Evolutionary conservation across 2,113 vertebrate genomes (phyloP), one percentile per base, ranked within the genome.

Genomic region (Jaculus jaculus): DNA sequence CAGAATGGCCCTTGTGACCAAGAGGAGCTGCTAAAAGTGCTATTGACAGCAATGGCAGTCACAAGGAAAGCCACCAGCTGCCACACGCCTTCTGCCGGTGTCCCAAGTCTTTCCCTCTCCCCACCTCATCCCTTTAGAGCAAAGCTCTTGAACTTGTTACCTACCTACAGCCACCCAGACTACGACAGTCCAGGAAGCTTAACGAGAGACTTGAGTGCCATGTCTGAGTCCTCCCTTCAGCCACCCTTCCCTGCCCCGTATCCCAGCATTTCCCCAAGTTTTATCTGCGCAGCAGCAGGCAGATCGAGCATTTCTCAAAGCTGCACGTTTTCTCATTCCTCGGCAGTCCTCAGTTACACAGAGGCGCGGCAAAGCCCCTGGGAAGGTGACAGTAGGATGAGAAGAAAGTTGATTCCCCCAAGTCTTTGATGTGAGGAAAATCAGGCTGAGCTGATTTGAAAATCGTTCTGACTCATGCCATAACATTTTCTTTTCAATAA

Each of bases 351-450:
- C 75, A 94, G 81, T 87, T 85, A 87, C 85, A 82, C 87, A 92
- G 88, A 90, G 28, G 51, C 82, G 21, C 5, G 0, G 12, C 11
- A 2, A 65, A 77, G 79, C 39, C 94, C 79, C 86, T 0, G 0
- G 86, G 90, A 71, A 73, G 65, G 74, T 0, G 65, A 68, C 73
- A 82, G 47, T 26, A 9, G 13, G 65, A 69, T 51, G 77, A 92
- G 84, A 90, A 77, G 16, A 60, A 21, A 92, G 77, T 89, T 81
- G 37, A 73, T 66, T 91, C 84, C 86, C 73, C 42, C 24, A 32
- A 63, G 78, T 69, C 84, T 94, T 93, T 96, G 95, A 94, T 88
- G 75, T 94, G 81, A 74, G 92, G 77, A 77, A 93, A 91, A 66
- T 86, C 92, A 85, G 61, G 84, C 63, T 87, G 91, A 87, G 79